Evolutionary conservation across 2,888 invertebrate species (phyloP), one percentile per base, ranked within the genome.

Genomic region (Arctia plantaginis): DNA sequence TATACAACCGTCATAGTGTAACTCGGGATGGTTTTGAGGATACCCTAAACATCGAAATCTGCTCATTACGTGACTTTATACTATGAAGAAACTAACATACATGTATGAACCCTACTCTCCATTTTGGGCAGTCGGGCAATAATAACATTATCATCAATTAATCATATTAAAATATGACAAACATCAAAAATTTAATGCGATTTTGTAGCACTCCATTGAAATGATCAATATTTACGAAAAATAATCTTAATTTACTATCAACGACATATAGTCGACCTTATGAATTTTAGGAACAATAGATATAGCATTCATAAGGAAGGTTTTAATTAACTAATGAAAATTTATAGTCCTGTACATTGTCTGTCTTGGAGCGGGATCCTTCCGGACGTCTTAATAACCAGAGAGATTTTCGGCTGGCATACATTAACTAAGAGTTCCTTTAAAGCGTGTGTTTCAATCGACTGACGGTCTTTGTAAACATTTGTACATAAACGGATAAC

Each of bases 361-460:
- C 44, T 41, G 59, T 62, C 44, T 67, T 71, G 66, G 33, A 55
- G 76, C 67, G 74, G 72, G 77, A 74, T 33, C 76, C 80, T 71
- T 68, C 81, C 81, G 83, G 86, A 84, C 79, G 83, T 75, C 41
- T 78, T 77, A 82, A 84, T 80, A 59, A 80, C 69, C 75, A 44
- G 62, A 74, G 78, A 69, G 75, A 77, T 82, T 79, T 86, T 86
- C 79, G 86, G 75, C 75, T 82, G 71, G 77, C 64, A 80, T 76
- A 82, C 79, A 84, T 82, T 84, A 84, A 74, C 81, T 82, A 77
- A 74, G 82, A 79, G 72, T 77, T 75, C 70, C 85, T 77, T 73
- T 74, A 72, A 20, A 71, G 30, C 33, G 76, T 70, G 69, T 75
- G 72, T 68, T 66, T 20, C 67, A 74, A 66, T 55, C 35, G 67